These are phyloP conservation scores for Goniozus legneri DNA, from an alignment of 1,140 invertebrate genomes.

Conservation along the genomic window DNA sequence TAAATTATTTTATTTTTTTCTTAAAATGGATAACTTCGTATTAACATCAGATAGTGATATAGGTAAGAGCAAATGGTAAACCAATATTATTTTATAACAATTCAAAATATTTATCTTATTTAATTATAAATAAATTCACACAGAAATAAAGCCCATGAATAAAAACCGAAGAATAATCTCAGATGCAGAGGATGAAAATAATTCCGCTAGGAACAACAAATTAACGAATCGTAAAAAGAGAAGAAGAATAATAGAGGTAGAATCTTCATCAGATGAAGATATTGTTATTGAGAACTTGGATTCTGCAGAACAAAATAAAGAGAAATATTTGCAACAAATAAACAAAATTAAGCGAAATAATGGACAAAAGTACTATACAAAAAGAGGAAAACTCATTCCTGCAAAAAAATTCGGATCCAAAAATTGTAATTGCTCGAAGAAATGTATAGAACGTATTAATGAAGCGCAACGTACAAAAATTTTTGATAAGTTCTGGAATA, in stretches of 20 bases:
- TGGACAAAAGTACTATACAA: conserved; percentile 17
- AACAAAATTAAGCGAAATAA: conserved; percentile 19
- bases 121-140: conserved; percentile 24
- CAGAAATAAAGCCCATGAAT: conserved; percentile 22
- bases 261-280: conserved; percentile 18
- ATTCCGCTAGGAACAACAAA: conserved; percentile 19
- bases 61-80: conserved; percentile 22
- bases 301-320: conserved; percentile 17
- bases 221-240: conserved; percentile 18
- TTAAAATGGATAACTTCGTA: conserved; percentile 19
- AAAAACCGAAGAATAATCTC: conserved; percentile 25
- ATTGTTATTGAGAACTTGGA: conserved; percentile 17
- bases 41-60: conserved; percentile 24
- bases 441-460: conserved; percentile 16
- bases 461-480: conserved; percentile 15
- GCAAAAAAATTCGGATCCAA: conserved; percentile 20
- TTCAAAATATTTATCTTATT: conserved; percentile 25
- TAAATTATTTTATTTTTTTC: background rate
- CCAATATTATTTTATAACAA: conserved; percentile 22
- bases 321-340: conserved; percentile 17
- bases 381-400: conserved; percentile 15
- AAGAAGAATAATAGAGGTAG: conserved; percentile 21
- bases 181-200: conserved; percentile 22
- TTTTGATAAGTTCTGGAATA: conserved; percentile 20
- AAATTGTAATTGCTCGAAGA: conserved; percentile 14